Evolutionary conservation across 2,888 invertebrate species (phyloP), one percentile per base, ranked within the genome.

Genomic region (Hemithea aestivaria): DNA sequence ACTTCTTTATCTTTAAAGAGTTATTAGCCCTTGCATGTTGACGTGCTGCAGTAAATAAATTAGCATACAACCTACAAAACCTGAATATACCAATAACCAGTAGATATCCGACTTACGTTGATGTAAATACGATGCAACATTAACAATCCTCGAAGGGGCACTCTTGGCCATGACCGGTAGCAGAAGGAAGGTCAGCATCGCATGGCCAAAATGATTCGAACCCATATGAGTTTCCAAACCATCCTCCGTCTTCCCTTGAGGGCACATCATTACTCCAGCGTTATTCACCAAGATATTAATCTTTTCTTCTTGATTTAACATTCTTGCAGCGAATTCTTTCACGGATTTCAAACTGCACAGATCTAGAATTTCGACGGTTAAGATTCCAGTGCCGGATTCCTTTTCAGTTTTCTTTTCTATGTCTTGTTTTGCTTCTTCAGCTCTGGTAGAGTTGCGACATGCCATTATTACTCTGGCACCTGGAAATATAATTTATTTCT

Each of bases 201-300:
- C 91, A 49, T 91, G 92, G 0, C 90, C 91, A 45, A 91, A 79
- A 67, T 93, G 90, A 66, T 93, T 93, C 0, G 90, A 90, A 7
- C 90, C 92, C 7, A 93, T 76, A 45, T 93, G 92, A 35, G 84
- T 81, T 69, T 93, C 93, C 51, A 90, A 89, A 0, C 91, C 92
- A 54, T 93, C 92, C 30, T 87, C 88, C 0, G 92, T 92, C 35
- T 80, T 75, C 1, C 85, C 77, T 36, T 87, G 78, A 0, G 91
- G 91, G 37, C 91, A 90, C 73, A 90, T 87, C 91, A 92, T 91
- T 1, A 93, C 84, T 0, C 92, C 92, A 5, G 91, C 92, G 59
- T 92, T 92, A 56, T 92, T 92, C 5, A 92, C 85, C 8, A 92
- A 71, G 21, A 92, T 70, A 49, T 91, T 79, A 3, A 92, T 78